These are phyloP conservation scores for Macrotus californicus DNA, from an alignment of 2,113 vertebrate genomes.

Conservation along the genomic window DNA sequence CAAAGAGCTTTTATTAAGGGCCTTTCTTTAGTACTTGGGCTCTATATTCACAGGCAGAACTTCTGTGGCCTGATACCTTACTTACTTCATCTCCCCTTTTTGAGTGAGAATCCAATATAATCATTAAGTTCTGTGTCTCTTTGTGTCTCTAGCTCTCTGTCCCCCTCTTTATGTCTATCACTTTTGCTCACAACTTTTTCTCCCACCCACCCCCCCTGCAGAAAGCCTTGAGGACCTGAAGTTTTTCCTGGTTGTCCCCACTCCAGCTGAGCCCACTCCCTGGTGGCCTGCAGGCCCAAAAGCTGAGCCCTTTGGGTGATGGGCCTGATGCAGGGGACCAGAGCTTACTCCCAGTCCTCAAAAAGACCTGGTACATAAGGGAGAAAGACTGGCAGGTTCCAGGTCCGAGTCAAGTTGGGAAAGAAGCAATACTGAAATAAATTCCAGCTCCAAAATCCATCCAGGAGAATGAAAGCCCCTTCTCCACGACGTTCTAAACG, in stretches of 20 bases:
- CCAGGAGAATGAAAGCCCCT: neutral
- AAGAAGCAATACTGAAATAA: conserved; percentile 27
- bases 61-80: neutral
- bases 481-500: neutral
- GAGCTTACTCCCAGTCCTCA: neutral
- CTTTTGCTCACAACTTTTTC: neutral
- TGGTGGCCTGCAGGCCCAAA: neutral
- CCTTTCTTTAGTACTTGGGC: neutral
- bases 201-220: neutral
- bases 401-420: neutral
- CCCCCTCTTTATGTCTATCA: neutral
- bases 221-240: neutral
- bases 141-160: neutral
- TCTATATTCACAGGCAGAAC: neutral
- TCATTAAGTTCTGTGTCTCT: neutral
- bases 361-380: neutral
- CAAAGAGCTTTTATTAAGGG: neutral
- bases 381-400: neutral
- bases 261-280: neutral
- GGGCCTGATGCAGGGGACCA: neutral
- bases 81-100: neutral
- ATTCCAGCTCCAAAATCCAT: conserved; percentile 36
- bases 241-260: neutral
- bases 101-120: neutral
- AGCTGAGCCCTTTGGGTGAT: neutral